These are phyloP conservation scores for Umimayanthus chanpuru DNA, from an alignment of 92 coral and sea anemone genomes.

Conservation along the genomic window DNA sequence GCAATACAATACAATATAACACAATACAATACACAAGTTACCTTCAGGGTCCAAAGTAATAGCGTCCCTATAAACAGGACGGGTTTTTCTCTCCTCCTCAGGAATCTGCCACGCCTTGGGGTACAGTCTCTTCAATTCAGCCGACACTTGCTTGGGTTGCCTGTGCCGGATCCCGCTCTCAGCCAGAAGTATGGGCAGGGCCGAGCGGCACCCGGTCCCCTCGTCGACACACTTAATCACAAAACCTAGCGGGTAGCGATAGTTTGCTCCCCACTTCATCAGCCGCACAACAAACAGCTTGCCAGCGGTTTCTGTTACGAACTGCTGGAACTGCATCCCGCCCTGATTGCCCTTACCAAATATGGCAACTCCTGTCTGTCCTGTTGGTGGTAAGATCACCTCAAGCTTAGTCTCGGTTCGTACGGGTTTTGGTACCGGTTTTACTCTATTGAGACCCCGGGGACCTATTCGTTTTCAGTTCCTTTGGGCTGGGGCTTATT, in stretches of 20 bases:
- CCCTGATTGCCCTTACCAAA: conserved; percentile 59
- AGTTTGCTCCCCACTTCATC: conserved; percentile 92
- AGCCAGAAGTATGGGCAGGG: conserved; percentile 72
- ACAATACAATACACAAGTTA: background rate
- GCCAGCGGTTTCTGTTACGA: conserved; percentile 77
- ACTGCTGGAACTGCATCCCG: conserved; percentile 56
- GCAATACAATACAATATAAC: no score
- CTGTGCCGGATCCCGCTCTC: conserved; percentile 72
- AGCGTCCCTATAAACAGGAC: conserved; percentile 60
- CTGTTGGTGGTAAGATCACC: background rate
- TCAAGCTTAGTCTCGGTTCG: background rate
- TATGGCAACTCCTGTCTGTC: conserved; percentile 86
- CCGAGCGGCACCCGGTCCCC: conserved; percentile 53
- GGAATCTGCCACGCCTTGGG: conserved; percentile 81
- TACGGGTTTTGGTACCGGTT: no score
- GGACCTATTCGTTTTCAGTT: no score
- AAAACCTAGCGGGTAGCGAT: conserved; percentile 88
- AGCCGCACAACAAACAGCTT: conserved; percentile 90
- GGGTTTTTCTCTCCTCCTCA: conserved; percentile 65
- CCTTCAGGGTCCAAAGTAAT: conserved; percentile 81
- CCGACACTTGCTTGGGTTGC: conserved; percentile 58
- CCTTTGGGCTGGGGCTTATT: no score
- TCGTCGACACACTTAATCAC: conserved; percentile 74
- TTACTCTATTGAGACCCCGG: no score
- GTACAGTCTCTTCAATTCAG: conserved; percentile 59